Conservation (phyloP, 2,888 invertebrate genomes). For the Folsomia candida region DNA sequence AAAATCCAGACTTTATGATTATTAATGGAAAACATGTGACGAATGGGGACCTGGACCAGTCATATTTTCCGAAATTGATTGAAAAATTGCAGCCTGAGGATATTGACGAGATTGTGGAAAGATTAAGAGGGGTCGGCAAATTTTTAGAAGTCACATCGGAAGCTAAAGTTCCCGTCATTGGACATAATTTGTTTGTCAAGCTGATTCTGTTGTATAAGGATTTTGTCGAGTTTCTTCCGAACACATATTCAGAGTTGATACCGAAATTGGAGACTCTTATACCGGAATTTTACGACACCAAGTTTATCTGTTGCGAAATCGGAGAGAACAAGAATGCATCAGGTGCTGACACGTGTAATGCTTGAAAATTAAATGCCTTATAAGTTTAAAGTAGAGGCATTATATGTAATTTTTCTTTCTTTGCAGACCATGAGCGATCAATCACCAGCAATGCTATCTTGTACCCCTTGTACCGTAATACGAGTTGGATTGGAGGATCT, state of each 20-base stretch:
- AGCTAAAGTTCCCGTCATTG: constrained; percentile 25
- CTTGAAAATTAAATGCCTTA: background rate
- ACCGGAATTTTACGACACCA: constrained; percentile 32
- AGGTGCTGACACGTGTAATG: background rate
- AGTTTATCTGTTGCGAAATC: constrained; percentile 26
- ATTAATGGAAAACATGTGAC: constrained; percentile 10
- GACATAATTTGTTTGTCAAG: constrained; percentile 36
- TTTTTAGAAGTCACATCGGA: constrained; percentile 25
- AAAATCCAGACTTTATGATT: constrained; percentile 28
- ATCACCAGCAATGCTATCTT: background rate
- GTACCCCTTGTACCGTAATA: constrained; percentile 20
- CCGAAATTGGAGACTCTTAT: constrained; percentile 6
- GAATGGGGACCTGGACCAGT: constrained; percentile 17
- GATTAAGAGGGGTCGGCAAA: constrained; percentile 31
- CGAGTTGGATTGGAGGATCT: background rate
- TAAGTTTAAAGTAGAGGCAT: background rate
- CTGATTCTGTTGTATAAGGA: constrained; percentile 31
- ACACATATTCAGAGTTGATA: constrained; percentile 1
- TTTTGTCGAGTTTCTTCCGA: constrained; percentile 32
- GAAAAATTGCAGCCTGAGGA: constrained; percentile 15
- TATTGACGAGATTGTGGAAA: constrained; percentile 16
- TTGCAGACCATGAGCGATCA: background rate
- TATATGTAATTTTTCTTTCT: background rate
- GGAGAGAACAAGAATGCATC: background rate
- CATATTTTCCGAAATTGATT: constrained; percentile 24